Base-by-base conservation (phyloP, 2,888 invertebrate species). In the Cinara cedri region DNA sequence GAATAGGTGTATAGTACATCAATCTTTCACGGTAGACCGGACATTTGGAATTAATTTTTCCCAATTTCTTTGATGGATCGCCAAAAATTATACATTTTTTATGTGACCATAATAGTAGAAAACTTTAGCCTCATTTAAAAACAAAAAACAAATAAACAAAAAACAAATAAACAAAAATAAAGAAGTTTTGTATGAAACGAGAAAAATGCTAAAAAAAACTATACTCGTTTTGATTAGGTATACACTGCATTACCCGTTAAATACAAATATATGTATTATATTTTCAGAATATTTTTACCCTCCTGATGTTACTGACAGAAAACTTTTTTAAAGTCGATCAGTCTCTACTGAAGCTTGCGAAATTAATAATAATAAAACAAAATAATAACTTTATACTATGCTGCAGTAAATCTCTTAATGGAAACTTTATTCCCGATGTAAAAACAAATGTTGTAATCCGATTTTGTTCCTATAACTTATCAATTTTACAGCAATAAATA, bases 41-140 rank as follows among this genome's bases (percentile, higher is more conserved):
- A 74, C 19, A 14, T 16, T 54, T 16, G 14, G 8, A 74, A 74
- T 74, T 63, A 72, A 60, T 51, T 42, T 74, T 54, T 24, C 16
- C 11, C 42, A 16, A 54, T 65, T 54, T 63, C 42, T 54, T 54
- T 74, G 34, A 74, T 51, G 16, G 51, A 74, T 74, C 19, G 13
- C 34, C 24, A 8, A 49, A 74, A 74, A 42, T 65, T 65, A 74
- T 42, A 16, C 11, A 24, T 54, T 34, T 62, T 44, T 49, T n/a
- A n/a, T n/a, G n/a, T n/a, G n/a, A n/a, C n/a, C n/a, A 42, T 65
- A 34, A 63, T 4, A 34, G 34, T 14, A 9, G 14, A 3, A 51
- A 72, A 34, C 62, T 49, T 62, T 49, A 6, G 3, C n/a, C 16
- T 60, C 16, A n/a, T 60, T 57, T 44, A 2, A 44, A 10, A 34